Percentiles rank a stretch among this genome's conserved stretches.
Conservation (phyloP, 2,797 vertebrate species). For the Poeciliopsis gracilis region DNA sequence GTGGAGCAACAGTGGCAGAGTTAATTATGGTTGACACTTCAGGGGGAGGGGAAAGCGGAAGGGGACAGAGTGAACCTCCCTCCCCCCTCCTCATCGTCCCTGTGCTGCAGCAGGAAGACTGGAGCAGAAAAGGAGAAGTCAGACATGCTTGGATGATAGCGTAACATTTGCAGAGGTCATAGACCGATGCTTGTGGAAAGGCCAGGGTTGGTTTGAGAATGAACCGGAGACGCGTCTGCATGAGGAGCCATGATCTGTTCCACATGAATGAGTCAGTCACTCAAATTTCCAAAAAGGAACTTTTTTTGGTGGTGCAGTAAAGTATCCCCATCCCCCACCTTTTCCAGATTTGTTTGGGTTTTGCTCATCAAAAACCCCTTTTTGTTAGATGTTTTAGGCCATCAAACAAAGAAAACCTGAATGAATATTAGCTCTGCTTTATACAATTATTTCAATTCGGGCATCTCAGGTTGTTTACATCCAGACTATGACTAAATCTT, state of each 20-base stretch:
- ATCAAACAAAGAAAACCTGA: neutral
- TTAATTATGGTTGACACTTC: constrained; percentile 64
- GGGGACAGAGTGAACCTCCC: neutral
- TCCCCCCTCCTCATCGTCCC: neutral
- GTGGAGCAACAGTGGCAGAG: constrained; percentile 56
- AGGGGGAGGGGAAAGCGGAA: neutral
- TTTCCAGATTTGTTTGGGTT: neutral
- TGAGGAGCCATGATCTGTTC: neutral
- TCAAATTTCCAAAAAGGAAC: too few relatives aligned
- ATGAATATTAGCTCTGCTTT: neutral
- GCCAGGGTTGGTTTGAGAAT: neutral
- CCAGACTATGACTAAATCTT: neutral
- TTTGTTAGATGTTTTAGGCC: neutral
- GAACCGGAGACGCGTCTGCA: neutral
- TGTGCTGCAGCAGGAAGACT: constrained; percentile 6
- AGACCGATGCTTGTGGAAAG: neutral
- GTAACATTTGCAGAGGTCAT: neutral
- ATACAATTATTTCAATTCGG: neutral
- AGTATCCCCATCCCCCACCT: neutral
- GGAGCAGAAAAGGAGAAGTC: constrained; percentile 29
- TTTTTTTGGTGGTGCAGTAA: neutral
- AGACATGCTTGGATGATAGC: neutral
- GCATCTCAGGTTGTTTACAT: neutral
- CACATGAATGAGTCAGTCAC: neutral
- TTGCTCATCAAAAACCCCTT: neutral